Evolutionary conservation across 2,888 invertebrate species (phyloP), one percentile per base, ranked within the genome.

Genomic region (Byasa hedistus): DNA sequence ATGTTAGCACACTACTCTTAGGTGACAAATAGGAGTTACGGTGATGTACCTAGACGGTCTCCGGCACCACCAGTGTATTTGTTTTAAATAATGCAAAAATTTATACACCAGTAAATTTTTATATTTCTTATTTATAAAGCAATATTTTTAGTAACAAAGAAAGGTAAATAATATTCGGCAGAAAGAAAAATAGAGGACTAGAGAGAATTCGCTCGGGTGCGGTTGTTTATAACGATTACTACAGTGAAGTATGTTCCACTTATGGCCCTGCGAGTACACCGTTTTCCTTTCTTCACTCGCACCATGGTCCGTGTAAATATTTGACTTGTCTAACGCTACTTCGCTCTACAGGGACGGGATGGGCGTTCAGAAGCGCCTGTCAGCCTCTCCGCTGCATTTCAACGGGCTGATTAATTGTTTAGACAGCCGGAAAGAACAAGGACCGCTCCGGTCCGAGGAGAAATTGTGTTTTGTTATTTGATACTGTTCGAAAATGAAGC

Each of bases 251-350:
- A 73, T 69, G 66, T 71, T 5, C 69, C 69, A 64, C 62, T 71
- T 61, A 69, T 57, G 69, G 61, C 22, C 65, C 66, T 55, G 70
- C 56, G 61, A 57, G 62, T 73, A 74, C 79, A 76, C 56, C 71
- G 77, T 73, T 78, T 74, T 73, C 77, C 76, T 85, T 82, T 80
- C 78, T 79, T 79, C 74, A 62, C 52, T 32, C 55, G 65, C 65
- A 63, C 64, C 61, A 64, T 68, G 71, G 70, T 75, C 75, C 77
- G 78, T 77, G 76, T 81, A 85, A 87, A 87, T 86, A 86, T 87
- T 87, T 81, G 78, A 76, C 69, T 79, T 76, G 73, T 72, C 78
- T 82, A 83, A 83, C 82, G 82, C 78, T 71, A 24, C 73, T 78
- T 70, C 68, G 70, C 65, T 73, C 71, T 74, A 73, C 69, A 67